Conservation (phyloP, 2,888 invertebrate species). For the Augiades crinisus region DNA sequence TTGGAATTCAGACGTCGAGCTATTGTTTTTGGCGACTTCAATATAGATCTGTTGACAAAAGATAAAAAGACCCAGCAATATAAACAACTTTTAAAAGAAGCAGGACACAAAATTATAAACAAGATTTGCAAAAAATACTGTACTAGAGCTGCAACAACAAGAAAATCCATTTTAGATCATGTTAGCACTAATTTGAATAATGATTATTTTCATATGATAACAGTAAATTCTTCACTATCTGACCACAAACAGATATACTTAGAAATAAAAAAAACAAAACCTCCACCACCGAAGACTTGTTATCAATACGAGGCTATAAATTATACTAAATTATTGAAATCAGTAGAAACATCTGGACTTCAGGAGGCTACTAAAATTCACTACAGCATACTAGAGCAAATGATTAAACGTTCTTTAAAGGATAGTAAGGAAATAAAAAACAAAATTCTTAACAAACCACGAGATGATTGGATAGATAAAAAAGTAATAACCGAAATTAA, state of each 20-base stretch:
- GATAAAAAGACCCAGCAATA: conserved; percentile 9
- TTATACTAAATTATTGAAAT: conserved; percentile 20
- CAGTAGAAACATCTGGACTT: conserved; percentile 11
- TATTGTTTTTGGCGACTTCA: conserved; percentile 30
- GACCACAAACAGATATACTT: conserved; percentile 31
- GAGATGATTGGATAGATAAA: conserved; percentile 24
- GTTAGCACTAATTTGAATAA: conserved; percentile 28
- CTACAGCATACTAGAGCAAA: background rate
- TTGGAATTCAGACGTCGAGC: conserved; percentile 25
- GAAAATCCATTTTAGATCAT: conserved; percentile 32
- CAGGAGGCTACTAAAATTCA: conserved; percentile 5
- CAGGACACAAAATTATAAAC: conserved; percentile 29
- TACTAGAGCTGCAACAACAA: conserved; percentile 23
- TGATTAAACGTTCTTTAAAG: background rate
- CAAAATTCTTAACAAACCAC: conserved; percentile 23
- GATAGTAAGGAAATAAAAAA: conserved; percentile 14
- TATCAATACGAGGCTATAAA: conserved; percentile 27
- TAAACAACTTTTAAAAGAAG: background rate
- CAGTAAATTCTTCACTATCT: conserved; percentile 25
- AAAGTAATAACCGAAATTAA: conserved; percentile 16
- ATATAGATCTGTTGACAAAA: conserved; percentile 25
- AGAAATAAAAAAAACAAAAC: no score
- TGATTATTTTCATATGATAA: conserved; percentile 25
- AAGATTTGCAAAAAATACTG: conserved; percentile 28
- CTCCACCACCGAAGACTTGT: conserved; percentile 20